Base-by-base conservation (phyloP, 1,140 invertebrate species). In the Ceratina japonica region DNA sequence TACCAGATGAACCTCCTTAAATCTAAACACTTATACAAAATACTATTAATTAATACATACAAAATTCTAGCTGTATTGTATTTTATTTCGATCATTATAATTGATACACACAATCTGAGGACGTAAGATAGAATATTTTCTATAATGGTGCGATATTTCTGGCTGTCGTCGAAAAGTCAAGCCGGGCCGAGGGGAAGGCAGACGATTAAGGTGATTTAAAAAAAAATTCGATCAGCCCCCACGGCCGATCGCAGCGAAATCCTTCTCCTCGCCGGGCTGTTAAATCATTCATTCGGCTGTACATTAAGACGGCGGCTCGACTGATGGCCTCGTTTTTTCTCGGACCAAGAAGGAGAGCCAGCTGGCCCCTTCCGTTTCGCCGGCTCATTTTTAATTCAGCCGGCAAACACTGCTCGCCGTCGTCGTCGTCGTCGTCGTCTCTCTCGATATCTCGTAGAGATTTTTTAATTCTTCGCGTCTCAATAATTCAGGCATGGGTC, bases 351-450 rank as follows among this genome's bases (percentile, higher is more conserved):
- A 71, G 81, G 76, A 56, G 61, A 51, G 69, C 74, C 83, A 82
- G 79, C 81, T 85, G 75, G 81, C 74, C 79, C 82, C 79, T 63
- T 80, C 37, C 89, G 88, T 91, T 91, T 85, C 90, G 69, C 78
- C 54, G 37, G 37, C 88, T 92, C 90, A 91, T 92, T 92, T 91
- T 91, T 91, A 91, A 92, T 92, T 92, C 90, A 91, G 80, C 88
- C 84, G 83, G 86, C 90, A 91, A 92, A 92, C 27, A 31, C 27
- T 1, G 27, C 27, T 31, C 27, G 27, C 4, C 27, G 27, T 31
- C 27, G 27, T n/a, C n/a, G n/a, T n/a, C n/a, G n/a, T n/a, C n/a
- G 65, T 51, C 72, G 54, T 44, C 75, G 71, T 72, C 72, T 80
- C 72, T 69, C 24, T 56, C 66, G 66, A 69, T 69, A 69, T 69